Base-by-base conservation (phyloP, 2,113 vertebrate genomes). In the Myotis davidii region DNA sequence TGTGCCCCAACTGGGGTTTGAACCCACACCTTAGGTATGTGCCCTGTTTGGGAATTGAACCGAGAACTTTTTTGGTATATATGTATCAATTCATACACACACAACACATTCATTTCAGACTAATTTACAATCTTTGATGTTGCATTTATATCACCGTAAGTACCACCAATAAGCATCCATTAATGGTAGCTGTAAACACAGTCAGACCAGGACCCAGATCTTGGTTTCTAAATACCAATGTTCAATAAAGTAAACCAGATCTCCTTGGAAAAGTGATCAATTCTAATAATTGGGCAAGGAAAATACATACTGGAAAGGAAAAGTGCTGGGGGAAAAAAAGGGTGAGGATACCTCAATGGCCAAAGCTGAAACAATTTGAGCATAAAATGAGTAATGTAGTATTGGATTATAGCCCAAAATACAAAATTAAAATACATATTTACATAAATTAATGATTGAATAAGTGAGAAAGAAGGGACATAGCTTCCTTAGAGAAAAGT, bases 151-250 rank as follows among this genome's bases (percentile, higher is more conserved):
- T 42, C 50, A 32, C 0, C 5, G 2, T 72, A 34, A 39, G 67
- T 9, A 85, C 50, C 7, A 84, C 16, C 16, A 73, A 69, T 7
- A 69, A 67, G 10, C 16, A 50, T 64, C 48, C 42, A 34, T 65
- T 85, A 87, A 39, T 81, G 70, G 37, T 54, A 91, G 70, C 9
- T 61, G 2, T 85, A 85, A 64, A 21, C 37, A 34, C 52, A 27
- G 13, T 52, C 52, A 76, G 50, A 5, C 23, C 9, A 50, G 9
- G 42, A 59, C 11, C 14, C 10, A 96, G 39, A 69, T 50, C 34
- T 88, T 87, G 12, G 3, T 79, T 93, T 90, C 54, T 64, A 84
- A 86, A 91, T 93, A 52, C 7, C 1, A n/a, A 48, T 65, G 95
- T 85, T 88, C 72, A 76, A 34, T 86, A 83, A 89, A 82, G 65